A percentile compares a stretch with the other conserved stretches of the same genome.
These are phyloP conservation scores for Aphodius granarius DNA, from an alignment of 2,888 invertebrate species.

Conservation along the genomic window DNA sequence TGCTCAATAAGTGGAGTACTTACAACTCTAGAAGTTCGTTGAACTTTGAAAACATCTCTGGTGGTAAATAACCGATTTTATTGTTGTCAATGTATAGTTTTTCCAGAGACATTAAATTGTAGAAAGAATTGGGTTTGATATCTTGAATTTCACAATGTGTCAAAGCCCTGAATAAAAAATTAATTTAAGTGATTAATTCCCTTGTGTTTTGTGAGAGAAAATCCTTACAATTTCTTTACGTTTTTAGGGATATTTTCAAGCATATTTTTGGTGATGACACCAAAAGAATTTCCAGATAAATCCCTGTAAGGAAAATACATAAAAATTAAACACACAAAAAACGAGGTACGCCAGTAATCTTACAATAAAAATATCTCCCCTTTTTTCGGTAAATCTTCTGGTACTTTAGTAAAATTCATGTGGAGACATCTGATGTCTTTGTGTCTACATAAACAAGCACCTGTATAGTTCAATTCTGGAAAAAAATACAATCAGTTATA, in stretches of 20 bases:
- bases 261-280: constrained; percentile 44
- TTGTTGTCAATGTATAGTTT: constrained; percentile 55
- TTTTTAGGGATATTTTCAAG: constrained; percentile 44
- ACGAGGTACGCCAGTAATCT: constrained; percentile 37
- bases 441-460: constrained; percentile 52
- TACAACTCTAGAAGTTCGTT: constrained; percentile 38
- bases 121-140: constrained; percentile 49
- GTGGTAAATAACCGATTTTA: constrained; percentile 51
- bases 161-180: constrained; percentile 48
- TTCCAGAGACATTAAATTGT: constrained; percentile 42
- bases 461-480: constrained; percentile 44
- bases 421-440: constrained; percentile 53
- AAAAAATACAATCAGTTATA: not conserved
- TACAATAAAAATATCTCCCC: constrained; percentile 51
- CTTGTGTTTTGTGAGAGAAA: not conserved
- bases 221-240: constrained; percentile 54
- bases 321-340: constrained; percentile 15
- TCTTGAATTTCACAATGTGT: constrained; percentile 52
- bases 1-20: constrained; percentile 50
- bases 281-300: constrained; percentile 55
- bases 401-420: constrained; percentile 48
- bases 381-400: constrained; percentile 46
- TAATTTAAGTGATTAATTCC: constrained; percentile 20
- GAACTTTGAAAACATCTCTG: constrained; percentile 37
- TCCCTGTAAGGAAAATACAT: constrained; percentile 47